These are phyloP conservation scores for Basileuterus tristriatus DNA, from an alignment of 2,797 vertebrate genomes.

Conservation along the genomic window DNA sequence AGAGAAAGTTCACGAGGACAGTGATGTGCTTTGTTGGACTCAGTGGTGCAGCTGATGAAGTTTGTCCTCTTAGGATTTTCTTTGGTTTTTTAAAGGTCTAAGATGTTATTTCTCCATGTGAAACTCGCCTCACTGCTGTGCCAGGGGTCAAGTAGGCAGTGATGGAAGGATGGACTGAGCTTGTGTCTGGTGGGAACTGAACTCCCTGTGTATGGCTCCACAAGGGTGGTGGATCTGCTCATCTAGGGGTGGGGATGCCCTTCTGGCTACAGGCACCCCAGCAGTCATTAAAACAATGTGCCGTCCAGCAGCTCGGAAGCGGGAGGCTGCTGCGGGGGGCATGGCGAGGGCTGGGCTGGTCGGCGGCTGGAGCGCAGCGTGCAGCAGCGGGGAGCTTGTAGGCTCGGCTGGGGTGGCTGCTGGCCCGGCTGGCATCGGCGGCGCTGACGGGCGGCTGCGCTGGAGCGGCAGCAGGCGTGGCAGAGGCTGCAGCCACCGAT, in stretches of 20 bases:
- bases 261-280: neutral
- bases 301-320: no score
- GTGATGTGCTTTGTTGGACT: neutral
- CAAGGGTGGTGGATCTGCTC: neutral
- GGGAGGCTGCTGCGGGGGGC: no score
- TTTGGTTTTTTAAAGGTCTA: neutral
- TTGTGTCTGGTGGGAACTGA: neutral
- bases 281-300: neutral
- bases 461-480: no score
- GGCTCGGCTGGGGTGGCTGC: no score
- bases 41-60: neutral
- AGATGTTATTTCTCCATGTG: neutral
- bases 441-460: no score
- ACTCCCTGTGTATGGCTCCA: fast-evolving
- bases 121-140: neutral
- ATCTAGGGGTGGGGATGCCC: neutral
- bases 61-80: neutral
- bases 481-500: no score
- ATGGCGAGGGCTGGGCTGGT: no score
- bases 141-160: neutral
- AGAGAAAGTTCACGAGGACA: neutral
- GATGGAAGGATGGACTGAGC: neutral
- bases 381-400: no score
- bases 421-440: no score
- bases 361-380: no score